Evolutionary conservation across 2,797 vertebrate species (phyloP), one percentile per base, ranked within the genome.

Genomic region (Melopsittacus undulatus): DNA sequence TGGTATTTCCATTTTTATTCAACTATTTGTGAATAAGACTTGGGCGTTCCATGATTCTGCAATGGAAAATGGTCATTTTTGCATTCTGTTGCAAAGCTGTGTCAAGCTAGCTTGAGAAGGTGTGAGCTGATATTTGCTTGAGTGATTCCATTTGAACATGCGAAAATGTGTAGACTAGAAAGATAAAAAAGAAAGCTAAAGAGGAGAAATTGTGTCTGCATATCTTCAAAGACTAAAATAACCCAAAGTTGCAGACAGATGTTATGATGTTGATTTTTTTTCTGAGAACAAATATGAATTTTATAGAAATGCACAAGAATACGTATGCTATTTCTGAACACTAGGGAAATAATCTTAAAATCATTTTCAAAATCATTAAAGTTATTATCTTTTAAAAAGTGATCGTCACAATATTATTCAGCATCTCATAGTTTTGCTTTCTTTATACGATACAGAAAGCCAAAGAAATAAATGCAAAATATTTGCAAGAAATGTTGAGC

Each of bases 381-480:
- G 14, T 81, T 32, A 13, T 4, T 61, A 11, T 45, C 56, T 86
- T 43, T 68, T 5, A 6, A 30, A 78, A 78, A 45, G 2, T 66
- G 16, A 94, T 88, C 93, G 94, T 73, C 91, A 29, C 38, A 62
- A 38, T 38, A 72, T 57, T 72, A 30, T 74, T 66, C 4, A 68
- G 29, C 5, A 26, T 92, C 84, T 92, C 34, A 27, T 83, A 48
- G 16, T 86, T 90, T 78, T 82, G 19, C 90, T 97, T 94, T 89
- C 62, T 87, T 96, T 87, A 62, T 88, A 51, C 43, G 38, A 32
- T 46, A 46, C 7, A 83, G 63, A 95, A 97, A 93, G 21, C 54
- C 62, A 94, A 61, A 79, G 32, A 92, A 95, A 89, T 83, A 92
- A 95, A 23, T 80, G 21, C 40, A 96, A 94, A 88, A 70, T 88